Percentiles rank a stretch among this genome's conserved stretches.
Conservation (phyloP, 2,797 vertebrate genomes). For the Dallia pectoralis region DNA sequence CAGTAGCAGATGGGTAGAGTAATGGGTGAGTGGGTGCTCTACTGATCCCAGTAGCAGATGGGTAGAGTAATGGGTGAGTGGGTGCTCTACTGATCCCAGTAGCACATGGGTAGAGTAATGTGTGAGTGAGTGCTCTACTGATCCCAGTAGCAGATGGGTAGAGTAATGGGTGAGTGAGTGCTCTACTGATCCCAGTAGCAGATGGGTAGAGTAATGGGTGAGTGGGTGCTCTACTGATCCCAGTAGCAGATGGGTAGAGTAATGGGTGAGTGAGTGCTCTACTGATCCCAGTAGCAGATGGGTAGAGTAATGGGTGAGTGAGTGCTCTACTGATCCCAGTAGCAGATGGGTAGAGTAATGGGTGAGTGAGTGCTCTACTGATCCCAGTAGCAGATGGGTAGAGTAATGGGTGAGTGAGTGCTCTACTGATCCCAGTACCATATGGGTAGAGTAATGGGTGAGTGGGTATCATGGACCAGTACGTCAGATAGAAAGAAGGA, state of each 20-base stretch:
- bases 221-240: not conserved
- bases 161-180: not conserved
- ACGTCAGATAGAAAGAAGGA: constrained; percentile 28
- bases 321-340: not conserved
- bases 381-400: not conserved
- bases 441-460: not conserved
- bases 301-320: not conserved
- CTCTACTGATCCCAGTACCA: not conserved
- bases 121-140: not conserved
- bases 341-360: not conserved
- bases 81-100: not conserved
- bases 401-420: not conserved
- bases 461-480: constrained; percentile 17
- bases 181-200: not conserved
- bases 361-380: not conserved
- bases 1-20: not conserved
- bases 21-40: not conserved
- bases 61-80: not conserved
- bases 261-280: not conserved
- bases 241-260: not conserved
- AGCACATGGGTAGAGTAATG: not conserved
- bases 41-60: not conserved
- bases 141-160: not conserved
- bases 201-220: not conserved
- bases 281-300: not conserved